Evolutionary conservation across 2,888 invertebrate species (phyloP), one percentile per base, ranked within the genome.

Genomic region (Epistrophe eligans): DNA sequence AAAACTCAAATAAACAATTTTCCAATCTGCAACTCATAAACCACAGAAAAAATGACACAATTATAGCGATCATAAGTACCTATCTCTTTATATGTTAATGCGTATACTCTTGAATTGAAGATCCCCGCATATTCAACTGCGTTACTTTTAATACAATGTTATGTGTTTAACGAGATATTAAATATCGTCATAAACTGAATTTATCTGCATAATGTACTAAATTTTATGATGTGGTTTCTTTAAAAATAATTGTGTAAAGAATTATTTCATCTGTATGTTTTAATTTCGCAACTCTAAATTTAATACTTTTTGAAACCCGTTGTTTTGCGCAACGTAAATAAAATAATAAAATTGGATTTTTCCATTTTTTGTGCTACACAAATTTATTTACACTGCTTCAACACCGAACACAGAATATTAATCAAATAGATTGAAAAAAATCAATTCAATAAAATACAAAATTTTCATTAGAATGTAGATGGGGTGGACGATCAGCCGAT

Each of bases 241-340:
- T 73, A 48, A 43, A 48, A 43, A 2, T 35, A 35, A 9, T 8
- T 35, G 35, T 35, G 9, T 35, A 35, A 35, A 35, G 35, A 9
- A 2, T 35, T 35, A 55, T 28, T 43, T 45, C 9, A 45, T 38
- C 2, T 38, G 38, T 4, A 11, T 11, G 38, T 38, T 38, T 11
- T 58, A 6, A 15, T 82, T 64, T 66, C 66, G 67, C 43, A 77
- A 60, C 73, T 77, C 7, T 73, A 48, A 40, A 55, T 67, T 67
- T 67, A 52, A 52, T 52, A 24, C 24, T 24, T 52, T 11, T 19
- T 13, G 4, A 50, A 50, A 52, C 13, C 19, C 8, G 24, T 52
- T 24, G 67, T 83, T 83, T 83, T 55, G 60, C 55, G 77, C 66
- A 24, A 64, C 57, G n/a, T n/a, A n/a, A n/a, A n/a, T n/a, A n/a